Base-by-base conservation (phyloP, 2,797 vertebrate genomes). In the Pseudochirops cupreus region DNA sequence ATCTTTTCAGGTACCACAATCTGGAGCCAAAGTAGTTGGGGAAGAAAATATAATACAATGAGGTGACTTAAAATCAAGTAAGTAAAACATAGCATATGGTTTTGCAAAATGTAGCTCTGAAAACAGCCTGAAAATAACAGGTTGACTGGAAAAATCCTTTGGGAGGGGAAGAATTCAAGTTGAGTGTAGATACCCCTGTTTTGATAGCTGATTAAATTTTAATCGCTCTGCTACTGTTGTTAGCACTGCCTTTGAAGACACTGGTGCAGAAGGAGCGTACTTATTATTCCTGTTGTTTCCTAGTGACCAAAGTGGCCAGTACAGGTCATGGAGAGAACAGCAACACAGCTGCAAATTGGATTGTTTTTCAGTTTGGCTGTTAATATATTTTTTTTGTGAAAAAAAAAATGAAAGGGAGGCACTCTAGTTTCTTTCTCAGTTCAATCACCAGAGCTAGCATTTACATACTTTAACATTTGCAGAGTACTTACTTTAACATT, bases 21-120 rank as follows among this genome's bases (percentile, higher is more conserved):
- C 33, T 93, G 53, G 87, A 93, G 54, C 62, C 87, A 52, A 24
- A 33, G 10, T 26, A 87, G 57, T 87, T 94, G 46, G n/a, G 29
- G 55, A 96, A 92, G 92, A 96, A 97, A 95, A 95, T 82, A 62
- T n/a, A 39, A 6, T 56, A 91, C 10, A 11, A 33, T 93, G 93
- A 95, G 93, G 89, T 93, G 46, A 1, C 58, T 95, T 94, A 93
- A n/a, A 87, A 46, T 59, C 94, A 93, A 93, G 59, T 92, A 21
- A 96, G 21, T 93, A 92, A 96, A 96, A 95, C 46, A 92, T 58
- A 39, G 11, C 33, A 18, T 90, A 58, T 87, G 14, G 5, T 96
- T 94, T 92, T 62, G 0, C 89, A 94, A 93, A 93, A 93, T 52
- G 24, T 89, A 91, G 46, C 56, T 95, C 56, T 94, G 31, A 91